Conservation (phyloP, 2,888 invertebrate genomes). For the Epirrita christyi region DNA sequence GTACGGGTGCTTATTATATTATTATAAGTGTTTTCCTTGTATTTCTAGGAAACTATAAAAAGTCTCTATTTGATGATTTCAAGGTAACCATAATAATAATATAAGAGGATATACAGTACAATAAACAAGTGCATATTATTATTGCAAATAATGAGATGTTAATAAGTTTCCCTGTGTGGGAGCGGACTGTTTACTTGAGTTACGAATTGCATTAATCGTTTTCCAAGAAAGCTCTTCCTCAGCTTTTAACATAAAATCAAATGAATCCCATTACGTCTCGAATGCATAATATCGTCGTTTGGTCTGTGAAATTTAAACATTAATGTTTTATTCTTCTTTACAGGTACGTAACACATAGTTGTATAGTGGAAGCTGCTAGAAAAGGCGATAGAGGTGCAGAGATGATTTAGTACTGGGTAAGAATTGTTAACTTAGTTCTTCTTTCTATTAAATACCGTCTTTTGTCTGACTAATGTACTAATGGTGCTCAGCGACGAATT, state of each 20-base stretch:
- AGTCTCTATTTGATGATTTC: constrained; percentile 2
- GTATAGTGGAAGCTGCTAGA: not conserved
- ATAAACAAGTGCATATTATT: too few species aligned
- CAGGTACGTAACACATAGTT: constrained; percentile 13
- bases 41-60: constrained; percentile 17
- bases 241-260: too few species aligned
- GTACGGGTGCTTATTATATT: not conserved
- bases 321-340: constrained; percentile 7
- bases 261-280: too few species aligned
- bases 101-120: not conserved
- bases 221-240: too few species aligned
- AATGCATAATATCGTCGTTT: not conserved
- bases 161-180: too few species aligned
- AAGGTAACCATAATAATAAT: not conserved
- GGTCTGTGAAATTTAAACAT: not conserved
- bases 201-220: too few species aligned
- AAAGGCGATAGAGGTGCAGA: not conserved
- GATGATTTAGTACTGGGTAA: not conserved
- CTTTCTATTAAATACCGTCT: too few species aligned
- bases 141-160: too few species aligned
- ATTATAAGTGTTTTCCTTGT: constrained; percentile 15
- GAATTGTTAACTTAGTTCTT: not conserved
- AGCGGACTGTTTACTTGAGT: too few species aligned
- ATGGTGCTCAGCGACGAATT: too few species aligned
- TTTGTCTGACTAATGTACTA: too few species aligned